Conservation (phyloP, 2,888 invertebrate genomes). For the Xestia rhomboidea region DNA sequence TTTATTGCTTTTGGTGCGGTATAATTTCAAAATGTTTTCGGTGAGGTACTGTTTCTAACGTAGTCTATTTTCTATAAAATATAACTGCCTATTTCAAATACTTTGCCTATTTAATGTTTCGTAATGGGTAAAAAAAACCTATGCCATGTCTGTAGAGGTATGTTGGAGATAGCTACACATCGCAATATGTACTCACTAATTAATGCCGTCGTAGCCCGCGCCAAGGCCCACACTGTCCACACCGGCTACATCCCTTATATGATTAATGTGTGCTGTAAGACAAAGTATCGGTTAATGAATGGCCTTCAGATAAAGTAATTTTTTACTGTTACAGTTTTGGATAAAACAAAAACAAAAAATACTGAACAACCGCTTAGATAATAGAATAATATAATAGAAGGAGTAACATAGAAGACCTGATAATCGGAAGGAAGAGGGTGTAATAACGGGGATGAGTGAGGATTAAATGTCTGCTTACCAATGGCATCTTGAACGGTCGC, state of each 20-base stretch:
- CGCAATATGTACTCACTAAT: conserved; percentile 93
- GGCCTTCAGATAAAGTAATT: conserved; percentile 23
- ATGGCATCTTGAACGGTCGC: conserved; percentile 95
- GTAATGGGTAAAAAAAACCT: background rate
- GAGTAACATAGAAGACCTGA: background rate
- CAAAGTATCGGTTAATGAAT: conserved; percentile 54
- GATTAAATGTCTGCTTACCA: conserved; percentile 87
- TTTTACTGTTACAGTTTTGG: conserved; percentile 17
- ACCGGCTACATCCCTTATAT: conserved; percentile 95
- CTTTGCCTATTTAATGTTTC: background rate
- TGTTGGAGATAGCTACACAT: conserved; percentile 30
- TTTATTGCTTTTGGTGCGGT: conserved; percentile 30
- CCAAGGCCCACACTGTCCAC: conserved; percentile 97
- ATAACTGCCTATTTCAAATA: conserved; percentile 6
- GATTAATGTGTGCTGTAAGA: conserved; percentile 96
- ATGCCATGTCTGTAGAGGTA: background rate
- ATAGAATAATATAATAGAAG: no score
- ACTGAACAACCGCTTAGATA: background rate
- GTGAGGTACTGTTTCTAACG: background rate
- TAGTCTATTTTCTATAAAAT: background rate
- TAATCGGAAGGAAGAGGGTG: background rate
- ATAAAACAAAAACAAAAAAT: background rate
- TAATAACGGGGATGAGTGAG: background rate
- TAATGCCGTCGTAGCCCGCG: conserved; percentile 97
- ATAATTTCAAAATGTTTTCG: conserved; percentile 20